phyloP scores from a whole-genome alignment of 2,113 vertebrate genomes.

The Mesembrinibis cayennensis region DNA sequence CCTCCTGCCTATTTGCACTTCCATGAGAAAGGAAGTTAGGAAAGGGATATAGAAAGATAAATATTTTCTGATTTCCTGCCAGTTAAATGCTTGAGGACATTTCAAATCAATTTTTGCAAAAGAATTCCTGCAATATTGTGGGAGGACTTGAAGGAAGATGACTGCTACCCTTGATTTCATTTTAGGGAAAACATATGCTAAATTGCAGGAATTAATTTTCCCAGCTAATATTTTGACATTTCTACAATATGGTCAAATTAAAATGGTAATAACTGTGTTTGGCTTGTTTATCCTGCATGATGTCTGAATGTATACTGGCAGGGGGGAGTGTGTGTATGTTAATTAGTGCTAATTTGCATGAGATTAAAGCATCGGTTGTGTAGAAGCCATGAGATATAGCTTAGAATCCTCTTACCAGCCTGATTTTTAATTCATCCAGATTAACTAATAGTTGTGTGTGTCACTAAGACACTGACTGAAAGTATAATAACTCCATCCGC shows the following conservation, averaged over 20 bases:
- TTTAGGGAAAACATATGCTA: slow-evolving; percentile 9
- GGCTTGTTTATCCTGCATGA: background rate
- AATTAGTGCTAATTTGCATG: background rate
- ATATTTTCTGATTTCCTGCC: background rate
- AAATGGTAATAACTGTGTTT: background rate
- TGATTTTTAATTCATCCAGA: background rate
- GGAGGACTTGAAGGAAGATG: slow-evolving; percentile 40
- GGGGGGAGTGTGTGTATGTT: background rate
- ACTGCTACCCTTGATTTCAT: slow-evolving; percentile 23
- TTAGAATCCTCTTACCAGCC: background rate
- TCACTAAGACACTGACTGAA: background rate
- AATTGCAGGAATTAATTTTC: slow-evolving; percentile 24
- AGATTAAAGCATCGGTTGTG: background rate
- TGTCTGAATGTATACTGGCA: background rate
- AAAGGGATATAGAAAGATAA: background rate
- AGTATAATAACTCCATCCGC: background rate
- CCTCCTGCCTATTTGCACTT: background rate
- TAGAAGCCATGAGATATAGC: background rate
- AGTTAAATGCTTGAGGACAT: background rate
- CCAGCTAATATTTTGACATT: slow-evolving; percentile 57
- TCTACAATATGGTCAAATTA: slow-evolving; percentile 20
- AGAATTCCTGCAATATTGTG: background rate
- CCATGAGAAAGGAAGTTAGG: background rate
- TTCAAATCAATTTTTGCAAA: background rate
- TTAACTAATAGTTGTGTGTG: background rate